A percentile compares a stretch with the other conserved stretches of the same genome.
phyloP scores from a whole-genome alignment of 2,113 vertebrate species.

The Lepus timidus region DNA sequence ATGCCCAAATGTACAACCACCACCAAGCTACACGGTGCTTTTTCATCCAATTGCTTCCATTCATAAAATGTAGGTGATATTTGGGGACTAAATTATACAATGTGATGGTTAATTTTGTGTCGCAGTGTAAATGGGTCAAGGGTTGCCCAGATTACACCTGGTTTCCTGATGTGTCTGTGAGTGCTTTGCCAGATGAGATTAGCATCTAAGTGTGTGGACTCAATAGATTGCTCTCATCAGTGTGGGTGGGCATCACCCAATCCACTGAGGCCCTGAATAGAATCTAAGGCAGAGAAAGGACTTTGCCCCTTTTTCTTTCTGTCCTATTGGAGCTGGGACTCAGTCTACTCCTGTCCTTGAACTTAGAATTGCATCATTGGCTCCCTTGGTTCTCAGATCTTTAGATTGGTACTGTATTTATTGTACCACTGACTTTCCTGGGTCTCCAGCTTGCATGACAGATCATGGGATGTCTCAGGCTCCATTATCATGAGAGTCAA shows the following conservation, averaged over 20 bases:
- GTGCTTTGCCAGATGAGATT: background rate
- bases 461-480: background rate
- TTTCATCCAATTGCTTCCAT: background rate
- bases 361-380: background rate
- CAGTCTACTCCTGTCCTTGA: background rate
- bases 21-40: too few relatives aligned
- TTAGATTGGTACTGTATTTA: too few relatives aligned
- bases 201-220: background rate
- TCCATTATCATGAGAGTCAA: background rate
- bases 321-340: too few relatives aligned
- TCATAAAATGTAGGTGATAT: background rate
- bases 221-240: background rate
- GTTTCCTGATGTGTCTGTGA: background rate
- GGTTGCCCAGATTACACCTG: background rate
- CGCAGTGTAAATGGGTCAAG: background rate
- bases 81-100: background rate
- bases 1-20: background rate
- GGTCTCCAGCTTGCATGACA: background rate
- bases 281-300: background rate
- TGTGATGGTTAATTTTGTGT: background rate
- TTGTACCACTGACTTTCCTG: background rate
- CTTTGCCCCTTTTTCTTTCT: background rate
- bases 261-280: background rate
- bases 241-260: too few relatives aligned
- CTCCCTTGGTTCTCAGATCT: background rate